These are phyloP conservation scores for Criorhina ranunculi DNA, from an alignment of 2,888 invertebrate species.

Conservation along the genomic window DNA sequence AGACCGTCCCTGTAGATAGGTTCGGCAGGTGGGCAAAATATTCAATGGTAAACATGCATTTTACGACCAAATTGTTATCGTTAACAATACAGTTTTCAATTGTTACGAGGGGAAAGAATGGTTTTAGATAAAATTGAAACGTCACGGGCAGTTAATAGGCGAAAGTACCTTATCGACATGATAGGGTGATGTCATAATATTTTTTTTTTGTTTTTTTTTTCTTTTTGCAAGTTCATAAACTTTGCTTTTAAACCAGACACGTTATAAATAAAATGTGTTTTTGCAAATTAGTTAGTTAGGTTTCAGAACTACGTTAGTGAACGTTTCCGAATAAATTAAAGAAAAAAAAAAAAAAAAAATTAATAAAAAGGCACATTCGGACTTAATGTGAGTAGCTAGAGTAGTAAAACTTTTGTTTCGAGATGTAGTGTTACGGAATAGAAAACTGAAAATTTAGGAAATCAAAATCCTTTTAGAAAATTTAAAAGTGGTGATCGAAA, in stretches of 20 bases:
- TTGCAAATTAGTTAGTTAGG: slow-evolving; percentile 7
- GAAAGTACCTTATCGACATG: not conserved
- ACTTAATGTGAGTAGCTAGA: not conserved
- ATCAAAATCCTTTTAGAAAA: too few species aligned
- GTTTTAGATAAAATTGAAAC: slow-evolving; percentile 24
- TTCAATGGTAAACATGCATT: slow-evolving; percentile 14
- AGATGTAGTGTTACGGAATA: too few species aligned
- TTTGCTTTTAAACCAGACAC: slow-evolving; percentile 19
- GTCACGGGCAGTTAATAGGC: slow-evolving; percentile 21
- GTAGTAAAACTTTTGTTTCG: too few species aligned
- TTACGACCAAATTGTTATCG: slow-evolving; percentile 18
- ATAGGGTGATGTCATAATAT: slow-evolving; percentile 16
- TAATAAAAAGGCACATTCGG: not conserved
- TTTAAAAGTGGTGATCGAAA: too few species aligned
- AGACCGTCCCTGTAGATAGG: slow-evolving; percentile 2
- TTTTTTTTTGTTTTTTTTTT: not conserved
- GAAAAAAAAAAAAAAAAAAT: not conserved
- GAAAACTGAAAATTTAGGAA: too few species aligned
- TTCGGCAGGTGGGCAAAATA: slow-evolving; percentile 22
- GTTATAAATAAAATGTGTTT: slow-evolving; percentile 30
- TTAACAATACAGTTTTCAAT: slow-evolving; percentile 7
- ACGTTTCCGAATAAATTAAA: not conserved
- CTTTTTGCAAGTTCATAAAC: slow-evolving; percentile 1
- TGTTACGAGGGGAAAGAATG: not conserved
- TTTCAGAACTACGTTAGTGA: not conserved